phyloP scores from a whole-genome alignment of 1,140 invertebrate species.

The Potamilus streckersoni region DNA sequence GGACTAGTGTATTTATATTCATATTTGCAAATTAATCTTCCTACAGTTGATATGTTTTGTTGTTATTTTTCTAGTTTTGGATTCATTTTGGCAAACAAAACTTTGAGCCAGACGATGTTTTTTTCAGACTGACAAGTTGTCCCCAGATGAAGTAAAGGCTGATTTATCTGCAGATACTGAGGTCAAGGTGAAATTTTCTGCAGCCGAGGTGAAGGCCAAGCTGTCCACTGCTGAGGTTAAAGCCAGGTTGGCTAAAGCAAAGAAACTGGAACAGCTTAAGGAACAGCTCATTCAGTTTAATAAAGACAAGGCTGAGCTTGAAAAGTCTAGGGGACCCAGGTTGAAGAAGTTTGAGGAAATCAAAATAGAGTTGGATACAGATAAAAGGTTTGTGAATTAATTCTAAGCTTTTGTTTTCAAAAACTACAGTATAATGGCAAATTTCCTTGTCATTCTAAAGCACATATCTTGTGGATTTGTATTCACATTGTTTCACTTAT shows the following conservation, averaged over 20 bases:
- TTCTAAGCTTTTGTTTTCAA: background rate
- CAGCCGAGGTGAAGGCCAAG: slow-evolving; percentile 42
- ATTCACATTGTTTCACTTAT: background rate
- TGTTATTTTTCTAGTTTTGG: too few species aligned
- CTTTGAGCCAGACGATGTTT: too few species aligned
- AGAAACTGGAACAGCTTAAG: slow-evolving; percentile 55
- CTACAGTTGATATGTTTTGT: too few species aligned
- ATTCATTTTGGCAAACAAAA: too few species aligned
- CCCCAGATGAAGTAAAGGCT: too few species aligned
- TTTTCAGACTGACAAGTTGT: too few species aligned
- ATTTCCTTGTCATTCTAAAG: background rate
- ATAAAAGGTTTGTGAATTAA: background rate
- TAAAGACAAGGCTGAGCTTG: slow-evolving; percentile 33
- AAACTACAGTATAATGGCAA: background rate
- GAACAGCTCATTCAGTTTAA: slow-evolving; percentile 51
- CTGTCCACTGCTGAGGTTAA: slow-evolving; percentile 37
- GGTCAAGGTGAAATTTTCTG: slow-evolving; percentile 11
- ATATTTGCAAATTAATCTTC: too few species aligned
- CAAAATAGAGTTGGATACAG: slow-evolving; percentile 27
- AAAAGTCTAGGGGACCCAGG: slow-evolving; percentile 29
- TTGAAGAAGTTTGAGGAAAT: slow-evolving; percentile 39
- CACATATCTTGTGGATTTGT: background rate
- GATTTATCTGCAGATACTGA: too few species aligned
- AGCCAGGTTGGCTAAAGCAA: slow-evolving; percentile 52
- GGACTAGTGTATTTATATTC: too few species aligned